phyloP scores from a whole-genome alignment of 1,140 invertebrate genomes.

The Lineus longissimus region DNA sequence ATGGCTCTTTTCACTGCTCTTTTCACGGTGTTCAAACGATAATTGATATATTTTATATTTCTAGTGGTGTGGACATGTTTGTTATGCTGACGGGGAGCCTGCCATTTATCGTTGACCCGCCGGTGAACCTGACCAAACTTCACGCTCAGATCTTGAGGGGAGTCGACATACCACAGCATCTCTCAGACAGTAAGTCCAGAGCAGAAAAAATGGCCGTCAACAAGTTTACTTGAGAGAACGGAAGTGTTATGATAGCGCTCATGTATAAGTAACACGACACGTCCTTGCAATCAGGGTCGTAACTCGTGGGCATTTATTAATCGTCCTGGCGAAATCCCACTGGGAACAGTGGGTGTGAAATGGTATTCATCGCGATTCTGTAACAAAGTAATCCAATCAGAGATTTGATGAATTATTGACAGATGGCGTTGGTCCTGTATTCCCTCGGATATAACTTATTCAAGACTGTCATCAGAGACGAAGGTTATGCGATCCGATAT shows the following conservation, averaged over 20 bases:
- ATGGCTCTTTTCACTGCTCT: too few relatives aligned
- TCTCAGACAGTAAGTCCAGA: slow-evolving; percentile 31
- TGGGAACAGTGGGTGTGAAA: not conserved
- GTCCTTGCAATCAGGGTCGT: not conserved
- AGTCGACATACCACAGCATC: slow-evolving; percentile 29
- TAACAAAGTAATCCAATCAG: too few relatives aligned
- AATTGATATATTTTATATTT: not conserved
- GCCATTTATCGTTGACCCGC: slow-evolving; percentile 41
- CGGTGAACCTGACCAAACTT: slow-evolving; percentile 34
- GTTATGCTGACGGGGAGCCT: slow-evolving; percentile 49
- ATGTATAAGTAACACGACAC: too few relatives aligned
- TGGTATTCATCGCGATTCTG: not conserved
- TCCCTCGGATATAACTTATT: too few relatives aligned
- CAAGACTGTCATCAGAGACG: too few relatives aligned
- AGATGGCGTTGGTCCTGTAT: too few relatives aligned
- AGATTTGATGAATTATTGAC: too few relatives aligned
- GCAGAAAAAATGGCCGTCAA: not conserved
- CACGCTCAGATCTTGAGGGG: slow-evolving; percentile 39
- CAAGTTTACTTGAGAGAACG: not conserved
- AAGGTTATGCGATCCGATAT: too few relatives aligned
- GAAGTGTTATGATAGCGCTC: not conserved
- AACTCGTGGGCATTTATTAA: not conserved
- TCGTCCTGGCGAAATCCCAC: too few relatives aligned
- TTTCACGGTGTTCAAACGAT: too few relatives aligned
- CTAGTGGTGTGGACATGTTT: slow-evolving; percentile 48